phyloP scores from a whole-genome alignment of 2,888 invertebrate species.

The Clepsis dumicolana region DNA sequence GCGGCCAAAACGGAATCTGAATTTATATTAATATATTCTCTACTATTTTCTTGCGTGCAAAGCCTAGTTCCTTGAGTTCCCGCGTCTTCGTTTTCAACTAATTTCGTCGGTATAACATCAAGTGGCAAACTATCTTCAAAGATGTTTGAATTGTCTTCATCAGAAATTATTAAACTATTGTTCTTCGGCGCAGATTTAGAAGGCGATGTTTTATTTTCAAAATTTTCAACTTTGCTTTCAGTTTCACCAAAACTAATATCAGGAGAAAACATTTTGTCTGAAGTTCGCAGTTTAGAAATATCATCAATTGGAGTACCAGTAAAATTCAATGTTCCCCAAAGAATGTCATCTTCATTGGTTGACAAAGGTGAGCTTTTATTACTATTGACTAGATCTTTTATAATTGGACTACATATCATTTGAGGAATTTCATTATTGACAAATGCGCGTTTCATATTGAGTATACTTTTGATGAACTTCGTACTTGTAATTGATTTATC shows the following conservation, averaged over 20 bases:
- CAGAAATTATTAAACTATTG: conserved; percentile 76
- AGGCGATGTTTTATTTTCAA: conserved; percentile 46
- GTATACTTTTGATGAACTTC: background rate
- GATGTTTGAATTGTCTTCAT: conserved; percentile 82
- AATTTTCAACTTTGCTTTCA: conserved; percentile 53
- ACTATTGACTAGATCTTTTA: conserved; percentile 37
- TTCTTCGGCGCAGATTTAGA: conserved; percentile 64
- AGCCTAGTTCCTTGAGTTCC: conserved; percentile 42
- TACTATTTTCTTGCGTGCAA: conserved; percentile 46
- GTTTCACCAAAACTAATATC: conserved; percentile 71
- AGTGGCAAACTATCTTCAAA: conserved; percentile 87
- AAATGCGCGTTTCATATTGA: background rate
- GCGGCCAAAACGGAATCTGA: conserved; percentile 67
- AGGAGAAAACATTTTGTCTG: conserved; percentile 67
- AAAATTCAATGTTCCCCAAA: conserved; percentile 76
- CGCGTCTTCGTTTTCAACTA: conserved; percentile 68
- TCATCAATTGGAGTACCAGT: conserved; percentile 66
- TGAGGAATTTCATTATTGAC: conserved; percentile 16
- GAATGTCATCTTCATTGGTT: conserved; percentile 57
- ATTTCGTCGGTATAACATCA: conserved; percentile 80
- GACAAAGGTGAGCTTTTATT: conserved; percentile 38
- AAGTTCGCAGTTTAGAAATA: conserved; percentile 61
- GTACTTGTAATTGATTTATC: background rate
- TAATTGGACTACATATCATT: conserved; percentile 32
- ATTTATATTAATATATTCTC: conserved; percentile 57